Base-by-base conservation (phyloP, 2,113 vertebrate species). In the Ceyx margarethae region DNA sequence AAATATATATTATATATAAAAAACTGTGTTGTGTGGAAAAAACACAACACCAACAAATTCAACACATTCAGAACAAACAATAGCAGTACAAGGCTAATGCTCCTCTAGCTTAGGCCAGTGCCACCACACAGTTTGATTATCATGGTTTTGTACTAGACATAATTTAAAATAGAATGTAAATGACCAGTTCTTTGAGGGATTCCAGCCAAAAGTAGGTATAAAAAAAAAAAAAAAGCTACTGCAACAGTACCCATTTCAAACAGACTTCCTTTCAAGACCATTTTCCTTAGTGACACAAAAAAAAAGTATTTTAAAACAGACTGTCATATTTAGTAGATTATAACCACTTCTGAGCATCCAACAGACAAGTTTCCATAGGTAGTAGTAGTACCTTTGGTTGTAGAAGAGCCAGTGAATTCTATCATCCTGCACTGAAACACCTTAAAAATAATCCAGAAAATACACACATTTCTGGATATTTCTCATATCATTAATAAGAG, bases 1-100 rank as follows among this genome's bases (percentile, higher is more conserved):
- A 37, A 37, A 37, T 37, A 37, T 37, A 37, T 37, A 37, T 37
- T 37, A 37, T 37, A 37, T 37, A 37, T 37, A 37, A 10, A 37
- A 37, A 37, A 37, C 4, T 37, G 37, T 37, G 37, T 37, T 37
- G 37, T 37, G 37, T 37, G 37, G 4, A 85, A 89, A 93, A 85
- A 91, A 78, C 79, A 67, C 48, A 68, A 62, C 78, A 92, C 17
- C 69, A 91, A 87, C 56, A 86, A 81, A 89, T 79, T 76, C 78
- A 88, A 88, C 74, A 78, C 13, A 13, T 31, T 91, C 48, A 71
- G 80, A 91, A 89, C 42, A 86, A 95, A 96, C 94, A 90, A 96
- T 81, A 80, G 84, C 17, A 69, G 58, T 25, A 15, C 28, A 33
- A 81, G 64, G 43, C 28, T 57, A 90, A 76, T n/a, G 22, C 28